Percentiles rank a stretch among this genome's conserved stretches.
These are phyloP conservation scores for Regulus satrapa DNA, from an alignment of 2,113 vertebrate genomes.

Conservation along the genomic window DNA sequence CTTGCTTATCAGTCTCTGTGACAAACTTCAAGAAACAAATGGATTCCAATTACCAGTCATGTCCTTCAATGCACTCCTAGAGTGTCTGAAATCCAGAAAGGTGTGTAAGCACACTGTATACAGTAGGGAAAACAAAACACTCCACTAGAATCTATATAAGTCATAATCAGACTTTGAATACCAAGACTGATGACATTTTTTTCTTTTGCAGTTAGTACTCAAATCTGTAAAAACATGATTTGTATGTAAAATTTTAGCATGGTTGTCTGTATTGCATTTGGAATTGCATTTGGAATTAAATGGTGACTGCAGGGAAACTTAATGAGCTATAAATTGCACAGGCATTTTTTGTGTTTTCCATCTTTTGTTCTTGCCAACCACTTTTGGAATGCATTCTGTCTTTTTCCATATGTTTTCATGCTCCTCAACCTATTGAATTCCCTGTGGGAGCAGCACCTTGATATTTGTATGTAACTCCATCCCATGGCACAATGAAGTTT, in stretches of 20 bases:
- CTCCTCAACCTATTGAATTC: background rate
- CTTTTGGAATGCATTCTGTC: background rate
- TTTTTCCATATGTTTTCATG: background rate
- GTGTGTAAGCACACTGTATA: background rate
- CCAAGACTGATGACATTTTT: rapidly evolving
- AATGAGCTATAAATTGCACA: background rate
- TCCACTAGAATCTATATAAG: background rate
- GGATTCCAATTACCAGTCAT: background rate
- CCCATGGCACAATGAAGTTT: background rate
- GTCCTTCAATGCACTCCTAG: background rate
- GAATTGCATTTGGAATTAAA: background rate
- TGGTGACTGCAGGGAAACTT: background rate
- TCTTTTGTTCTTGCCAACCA: background rate
- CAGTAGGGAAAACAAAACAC: background rate
- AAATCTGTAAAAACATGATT: background rate
- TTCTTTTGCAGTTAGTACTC: background rate
- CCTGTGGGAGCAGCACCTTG: background rate
- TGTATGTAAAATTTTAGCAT: background rate
- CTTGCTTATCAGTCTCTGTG: background rate
- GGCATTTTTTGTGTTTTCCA: background rate
- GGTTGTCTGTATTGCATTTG: background rate
- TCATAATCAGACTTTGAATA: background rate
- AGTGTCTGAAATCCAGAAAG: background rate
- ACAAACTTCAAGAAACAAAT: background rate
- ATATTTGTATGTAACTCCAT: background rate